Evolutionary conservation across 35 echinoderm and acorn worm genomes (phyloP).

Genomic region (Eucidaris tribuloides): DNA sequence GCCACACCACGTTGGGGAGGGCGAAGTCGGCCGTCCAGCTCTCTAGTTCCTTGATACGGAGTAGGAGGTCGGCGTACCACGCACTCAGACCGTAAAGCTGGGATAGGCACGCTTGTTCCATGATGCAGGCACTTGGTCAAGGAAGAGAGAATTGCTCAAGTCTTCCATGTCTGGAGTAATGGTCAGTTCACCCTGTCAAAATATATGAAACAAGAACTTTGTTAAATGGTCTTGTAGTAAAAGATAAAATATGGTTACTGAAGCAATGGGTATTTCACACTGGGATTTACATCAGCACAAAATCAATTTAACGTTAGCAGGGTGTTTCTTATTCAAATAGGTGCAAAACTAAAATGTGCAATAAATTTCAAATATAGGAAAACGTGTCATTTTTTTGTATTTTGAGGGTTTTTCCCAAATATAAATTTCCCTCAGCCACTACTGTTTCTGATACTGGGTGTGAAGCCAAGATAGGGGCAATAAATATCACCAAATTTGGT

Average conservation of each 20-base stretch:
- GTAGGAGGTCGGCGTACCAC: conserved; percentile 90
- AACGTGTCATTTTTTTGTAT: no score
- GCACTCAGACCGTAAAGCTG: conserved; percentile 66
- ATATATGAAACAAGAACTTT: no score
- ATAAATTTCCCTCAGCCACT: no score
- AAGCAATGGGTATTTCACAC: not conserved
- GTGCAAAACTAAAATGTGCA: no score
- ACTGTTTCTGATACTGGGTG: no score
- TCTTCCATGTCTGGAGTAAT: conserved; percentile 97
- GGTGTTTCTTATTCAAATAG: no score
- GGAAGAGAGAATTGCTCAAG: conserved; percentile 82
- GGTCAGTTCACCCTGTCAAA: conserved; percentile 85
- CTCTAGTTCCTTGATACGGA: conserved; percentile 92
- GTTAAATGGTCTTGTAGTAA: no score
- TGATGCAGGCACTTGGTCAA: conserved; percentile 84
- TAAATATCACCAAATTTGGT: no score
- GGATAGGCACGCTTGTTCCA: conserved; percentile 96
- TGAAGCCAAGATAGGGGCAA: no score
- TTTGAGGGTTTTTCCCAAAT: no score
- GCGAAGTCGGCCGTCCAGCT: conserved; percentile 97
- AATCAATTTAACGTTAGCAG: not conserved
- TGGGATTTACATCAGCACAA: not conserved
- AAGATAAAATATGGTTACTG: not conserved
- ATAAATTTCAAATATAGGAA: no score
- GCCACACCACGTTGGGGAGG: conserved; percentile 87